These are phyloP conservation scores for Odocoileus hemionus DNA, from an alignment of 2,113 vertebrate genomes.

Conservation along the genomic window DNA sequence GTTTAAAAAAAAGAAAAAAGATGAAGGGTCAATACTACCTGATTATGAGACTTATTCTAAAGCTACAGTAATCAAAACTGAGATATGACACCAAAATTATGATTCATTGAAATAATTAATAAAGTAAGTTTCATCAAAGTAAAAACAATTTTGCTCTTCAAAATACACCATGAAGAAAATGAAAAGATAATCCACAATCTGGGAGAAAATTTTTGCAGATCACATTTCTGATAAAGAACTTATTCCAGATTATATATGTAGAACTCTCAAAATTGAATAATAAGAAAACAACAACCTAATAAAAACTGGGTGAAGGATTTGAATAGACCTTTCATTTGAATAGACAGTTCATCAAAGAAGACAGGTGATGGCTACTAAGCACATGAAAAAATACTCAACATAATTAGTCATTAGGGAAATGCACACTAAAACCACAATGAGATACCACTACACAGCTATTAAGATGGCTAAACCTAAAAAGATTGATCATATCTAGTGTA, in stretches of 20 bases:
- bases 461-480: neutral
- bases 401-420: neutral
- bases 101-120: neutral
- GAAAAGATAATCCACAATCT: neutral
- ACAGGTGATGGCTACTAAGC: neutral
- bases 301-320: neutral
- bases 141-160: neutral
- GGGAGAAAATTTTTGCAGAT: neutral
- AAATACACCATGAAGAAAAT: neutral
- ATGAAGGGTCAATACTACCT: neutral
- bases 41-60: neutral
- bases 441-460: neutral
- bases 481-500: neutral
- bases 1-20: neutral
- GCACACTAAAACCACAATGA: neutral
- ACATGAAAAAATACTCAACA: neutral
- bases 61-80: neutral
- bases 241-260: neutral
- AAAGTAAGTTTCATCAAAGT: neutral
- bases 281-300: neutral
- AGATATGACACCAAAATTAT: neutral
- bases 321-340: neutral
- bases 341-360: neutral
- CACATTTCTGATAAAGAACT: neutral
- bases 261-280: neutral